A percentile compares a stretch with the other conserved stretches of the same genome.
Evolutionary conservation across 2,888 invertebrate species (phyloP).

Genomic region (Pseudococcus longispinus): DNA sequence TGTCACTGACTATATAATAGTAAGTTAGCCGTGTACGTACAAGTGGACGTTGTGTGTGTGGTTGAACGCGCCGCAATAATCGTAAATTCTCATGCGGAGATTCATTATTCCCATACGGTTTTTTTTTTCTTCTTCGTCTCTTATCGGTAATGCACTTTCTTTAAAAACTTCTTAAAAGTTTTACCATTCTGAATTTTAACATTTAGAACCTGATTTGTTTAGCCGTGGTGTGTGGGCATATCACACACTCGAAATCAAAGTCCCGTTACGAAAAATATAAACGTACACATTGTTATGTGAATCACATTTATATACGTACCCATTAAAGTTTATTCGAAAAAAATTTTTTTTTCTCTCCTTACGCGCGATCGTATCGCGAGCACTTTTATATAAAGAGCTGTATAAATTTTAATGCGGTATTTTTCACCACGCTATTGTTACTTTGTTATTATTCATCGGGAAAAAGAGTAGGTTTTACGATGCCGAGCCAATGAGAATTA

Average conservation of each 20-base stretch:
- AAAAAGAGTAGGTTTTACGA: slow-evolving; percentile 20
- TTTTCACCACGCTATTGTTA: slow-evolving; percentile 31
- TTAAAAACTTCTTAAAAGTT: slow-evolving; percentile 35
- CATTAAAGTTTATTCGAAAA: slow-evolving; percentile 10
- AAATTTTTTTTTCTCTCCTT: slow-evolving; percentile 4
- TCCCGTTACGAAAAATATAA: slow-evolving; percentile 45
- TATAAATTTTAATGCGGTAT: slow-evolving; percentile 31
- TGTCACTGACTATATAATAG: slow-evolving; percentile 8
- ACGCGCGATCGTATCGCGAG: background rate
- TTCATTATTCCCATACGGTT: slow-evolving; percentile 35
- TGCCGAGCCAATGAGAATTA: background rate
- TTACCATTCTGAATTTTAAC: slow-evolving; percentile 41
- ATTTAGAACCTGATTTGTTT: slow-evolving; percentile 30
- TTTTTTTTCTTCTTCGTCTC: background rate
- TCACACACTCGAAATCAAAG: slow-evolving; percentile 43
- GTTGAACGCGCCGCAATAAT: slow-evolving; percentile 3
- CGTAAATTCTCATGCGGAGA: slow-evolving; percentile 32
- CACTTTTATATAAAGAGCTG: slow-evolving; percentile 3
- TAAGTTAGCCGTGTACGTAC: background rate
- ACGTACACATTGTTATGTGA: slow-evolving; percentile 43
- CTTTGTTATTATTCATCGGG: slow-evolving; percentile 15
- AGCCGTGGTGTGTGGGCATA: slow-evolving; percentile 29
- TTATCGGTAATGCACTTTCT: background rate
- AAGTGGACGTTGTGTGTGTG: background rate
- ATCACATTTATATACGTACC: slow-evolving; percentile 41